Base-by-base conservation (phyloP, 2,113 vertebrate species). In the Scatophagus argus region DNA sequence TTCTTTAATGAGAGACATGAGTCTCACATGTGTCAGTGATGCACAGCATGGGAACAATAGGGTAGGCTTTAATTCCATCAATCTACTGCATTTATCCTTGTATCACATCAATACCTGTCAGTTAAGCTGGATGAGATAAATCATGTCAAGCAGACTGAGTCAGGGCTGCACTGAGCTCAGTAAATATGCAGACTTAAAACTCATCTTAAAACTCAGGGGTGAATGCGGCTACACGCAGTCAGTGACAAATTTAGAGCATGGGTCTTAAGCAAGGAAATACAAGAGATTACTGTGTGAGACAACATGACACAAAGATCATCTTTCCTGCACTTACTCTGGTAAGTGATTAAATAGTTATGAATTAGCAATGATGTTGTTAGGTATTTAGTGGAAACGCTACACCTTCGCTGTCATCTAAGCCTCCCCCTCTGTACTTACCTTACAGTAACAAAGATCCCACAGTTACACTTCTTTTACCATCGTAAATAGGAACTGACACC, bases 1-100 rank as follows among this genome's bases (percentile, higher is more conserved):
- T 89, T 82, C 85, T 92, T 89, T 94, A 94, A 94, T 91, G 91
- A 94, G 93, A 91, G 89, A 91, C 89, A 92, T 58, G 85, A 92
- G 91, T 88, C 91, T 91, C 90, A 85, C 89, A 91, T 91, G 91
- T 89, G 91, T 90, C 93, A 88, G 86, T 71, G 85, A 83, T 83
- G 89, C 91, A 88, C 89, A 85, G 87, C 86, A 85, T 79, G 88
- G 86, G 87, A 92, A 93, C 89, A 93, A 91, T 85, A 89, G 71
- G 75, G 79, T 81, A 81, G 90, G 90, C 88, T 90, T 89, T 92
- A 87, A 88, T 87, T 88, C 87, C 81, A 87, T 89, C 87, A 89
- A 88, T 89, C 91, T 74, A 71, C 79, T 83, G 83, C 80, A 68
- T 90, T 92, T 91, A 90, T 93, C 86, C 89, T 68, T 87, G 87